phyloP scores from a whole-genome alignment of 2,797 vertebrate species.

The Hypotaenidia okinawae region DNA sequence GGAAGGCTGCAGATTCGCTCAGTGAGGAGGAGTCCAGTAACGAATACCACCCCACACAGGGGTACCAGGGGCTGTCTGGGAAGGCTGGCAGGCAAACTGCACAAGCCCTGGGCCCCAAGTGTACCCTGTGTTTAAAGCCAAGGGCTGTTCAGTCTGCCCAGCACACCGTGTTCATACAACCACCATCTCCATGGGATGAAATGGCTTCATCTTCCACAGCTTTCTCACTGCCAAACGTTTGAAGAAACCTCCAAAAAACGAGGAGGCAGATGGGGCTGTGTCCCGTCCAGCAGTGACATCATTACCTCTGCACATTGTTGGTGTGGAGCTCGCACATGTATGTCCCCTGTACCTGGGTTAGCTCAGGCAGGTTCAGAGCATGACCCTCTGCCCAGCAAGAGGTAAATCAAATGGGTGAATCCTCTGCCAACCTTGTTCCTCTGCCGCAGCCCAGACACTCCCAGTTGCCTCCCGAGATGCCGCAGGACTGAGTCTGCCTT shows the following conservation, averaged over 20 bases:
- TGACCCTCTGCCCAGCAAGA: neutral
- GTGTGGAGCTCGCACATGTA: accelerated
- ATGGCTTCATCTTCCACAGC: accelerated
- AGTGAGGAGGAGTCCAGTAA: neutral
- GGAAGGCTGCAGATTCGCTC: neutral
- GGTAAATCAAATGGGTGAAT: neutral
- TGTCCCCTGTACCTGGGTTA: neutral
- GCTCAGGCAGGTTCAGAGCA: neutral
- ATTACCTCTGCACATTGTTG: accelerated
- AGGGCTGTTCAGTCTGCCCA: neutral
- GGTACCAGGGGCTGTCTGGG: accelerated
- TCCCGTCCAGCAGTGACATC: neutral
- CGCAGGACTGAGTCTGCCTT: neutral
- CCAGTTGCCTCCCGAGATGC: neutral
- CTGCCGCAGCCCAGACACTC: neutral
- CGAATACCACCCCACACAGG: neutral
- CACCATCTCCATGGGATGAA: accelerated
- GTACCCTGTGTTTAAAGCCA: neutral
- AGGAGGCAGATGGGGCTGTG: neutral
- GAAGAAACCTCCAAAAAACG: neutral
- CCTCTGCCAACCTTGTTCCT: neutral
- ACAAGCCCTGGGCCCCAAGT: accelerated
- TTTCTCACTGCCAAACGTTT: neutral
- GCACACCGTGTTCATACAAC: neutral
- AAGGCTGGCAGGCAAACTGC: neutral